phyloP scores from a whole-genome alignment of 2,113 vertebrate genomes.

The Parus major region DNA sequence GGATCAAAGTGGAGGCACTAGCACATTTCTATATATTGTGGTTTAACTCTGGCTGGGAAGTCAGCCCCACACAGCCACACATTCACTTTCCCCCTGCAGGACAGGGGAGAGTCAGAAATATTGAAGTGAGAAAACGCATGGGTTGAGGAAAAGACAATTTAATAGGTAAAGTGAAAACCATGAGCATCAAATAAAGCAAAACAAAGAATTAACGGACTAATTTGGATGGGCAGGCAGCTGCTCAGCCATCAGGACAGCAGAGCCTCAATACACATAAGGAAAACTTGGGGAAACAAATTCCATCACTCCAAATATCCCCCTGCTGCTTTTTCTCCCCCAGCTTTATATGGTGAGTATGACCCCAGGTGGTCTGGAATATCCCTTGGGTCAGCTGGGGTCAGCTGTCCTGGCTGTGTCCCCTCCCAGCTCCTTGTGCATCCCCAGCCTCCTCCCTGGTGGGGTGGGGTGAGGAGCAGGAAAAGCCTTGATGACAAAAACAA shows the following conservation, averaged over 20 bases:
- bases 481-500: background rate
- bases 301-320: accelerated
- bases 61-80: accelerated
- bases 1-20: background rate
- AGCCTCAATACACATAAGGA: accelerated
- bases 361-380: background rate
- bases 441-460: accelerated
- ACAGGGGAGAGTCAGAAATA: background rate
- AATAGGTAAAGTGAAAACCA: background rate
- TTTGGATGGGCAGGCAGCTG: background rate
- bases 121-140: background rate
- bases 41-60: background rate
- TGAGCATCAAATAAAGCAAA: accelerated
- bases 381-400: background rate
- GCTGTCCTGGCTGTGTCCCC: background rate
- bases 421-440: background rate
- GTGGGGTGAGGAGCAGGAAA: background rate
- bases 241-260: background rate
- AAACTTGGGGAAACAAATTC: background rate
- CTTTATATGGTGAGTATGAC: background rate
- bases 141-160: background rate
- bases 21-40: accelerated
- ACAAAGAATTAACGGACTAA: background rate
- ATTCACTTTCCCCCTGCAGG: accelerated
- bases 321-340: background rate